Percentiles rank a stretch among this genome's conserved stretches.
Evolutionary conservation across 2,113 vertebrate species (phyloP).

Genomic region (Steatornis caripensis): DNA sequence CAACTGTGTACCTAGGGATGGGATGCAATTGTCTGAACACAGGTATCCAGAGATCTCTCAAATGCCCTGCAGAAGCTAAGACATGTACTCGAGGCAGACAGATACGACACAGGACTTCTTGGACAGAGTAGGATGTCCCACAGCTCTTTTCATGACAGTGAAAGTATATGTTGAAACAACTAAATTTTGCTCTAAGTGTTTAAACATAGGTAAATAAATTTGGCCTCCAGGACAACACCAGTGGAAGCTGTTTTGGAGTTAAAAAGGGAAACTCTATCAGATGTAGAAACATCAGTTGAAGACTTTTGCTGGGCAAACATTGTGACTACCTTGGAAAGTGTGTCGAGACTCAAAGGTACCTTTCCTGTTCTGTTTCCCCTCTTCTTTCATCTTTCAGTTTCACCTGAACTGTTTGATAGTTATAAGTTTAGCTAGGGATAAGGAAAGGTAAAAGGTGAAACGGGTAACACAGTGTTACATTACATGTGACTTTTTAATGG

Average conservation of each 20-base stretch:
- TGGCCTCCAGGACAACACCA: background rate
- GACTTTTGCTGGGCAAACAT: background rate
- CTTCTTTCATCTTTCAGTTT: background rate
- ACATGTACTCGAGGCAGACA: background rate
- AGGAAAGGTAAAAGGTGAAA: background rate
- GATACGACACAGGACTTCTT: background rate
- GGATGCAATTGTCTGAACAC: background rate
- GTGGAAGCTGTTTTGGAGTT: background rate
- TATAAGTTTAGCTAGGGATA: background rate
- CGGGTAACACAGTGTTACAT: background rate
- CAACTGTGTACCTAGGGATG: background rate
- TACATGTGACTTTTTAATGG: background rate
- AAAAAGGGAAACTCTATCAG: background rate
- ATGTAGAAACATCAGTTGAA: background rate
- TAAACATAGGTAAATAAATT: background rate
- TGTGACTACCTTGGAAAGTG: background rate
- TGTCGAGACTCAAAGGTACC: background rate
- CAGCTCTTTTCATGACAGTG: background rate
- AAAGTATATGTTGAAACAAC: background rate
- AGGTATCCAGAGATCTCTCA: background rate
- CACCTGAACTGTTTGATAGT: background rate
- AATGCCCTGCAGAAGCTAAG: background rate
- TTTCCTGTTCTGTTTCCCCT: background rate
- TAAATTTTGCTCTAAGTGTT: background rate
- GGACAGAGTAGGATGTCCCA: background rate